These are phyloP conservation scores for Saturnia pavonia DNA, from an alignment of 2,888 invertebrate genomes.

Conservation along the genomic window DNA sequence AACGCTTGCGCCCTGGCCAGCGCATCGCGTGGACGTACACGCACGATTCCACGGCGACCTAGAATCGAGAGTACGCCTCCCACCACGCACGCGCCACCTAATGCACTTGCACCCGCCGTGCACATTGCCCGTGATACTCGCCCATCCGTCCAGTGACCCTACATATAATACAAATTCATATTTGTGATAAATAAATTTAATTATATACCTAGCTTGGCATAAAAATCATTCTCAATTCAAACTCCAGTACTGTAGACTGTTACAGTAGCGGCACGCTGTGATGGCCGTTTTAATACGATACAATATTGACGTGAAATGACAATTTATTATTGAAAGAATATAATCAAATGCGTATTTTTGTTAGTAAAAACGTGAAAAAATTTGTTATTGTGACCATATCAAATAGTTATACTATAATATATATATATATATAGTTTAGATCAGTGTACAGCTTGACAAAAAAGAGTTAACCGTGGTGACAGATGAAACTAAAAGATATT, in stretches of 20 bases:
- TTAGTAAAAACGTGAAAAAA: no score
- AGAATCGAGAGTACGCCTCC: slow-evolving; percentile 82
- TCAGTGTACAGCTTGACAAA: no score
- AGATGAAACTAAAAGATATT: no score
- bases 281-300: no score
- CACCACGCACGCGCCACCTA: slow-evolving; percentile 65
- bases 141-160: slow-evolving; percentile 97
- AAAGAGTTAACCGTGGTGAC: no score
- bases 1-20: slow-evolving; percentile 78
- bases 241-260: background rate
- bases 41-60: slow-evolving; percentile 83
- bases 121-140: slow-evolving; percentile 88
- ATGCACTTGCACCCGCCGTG: slow-evolving; percentile 80
- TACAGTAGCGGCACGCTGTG: no score
- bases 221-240: background rate
- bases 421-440: no score
- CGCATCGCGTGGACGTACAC: slow-evolving; percentile 84
- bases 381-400: no score
- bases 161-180: slow-evolving; percentile 41
- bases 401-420: no score
- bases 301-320: no score
- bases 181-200: slow-evolving; percentile 11
- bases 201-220: background rate
- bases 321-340: no score
- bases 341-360: no score